Evolutionary conservation across 1,140 invertebrate genomes (phyloP), one percentile per base, ranked within the genome.

Genomic region (Lasaia peninsularis): DNA sequence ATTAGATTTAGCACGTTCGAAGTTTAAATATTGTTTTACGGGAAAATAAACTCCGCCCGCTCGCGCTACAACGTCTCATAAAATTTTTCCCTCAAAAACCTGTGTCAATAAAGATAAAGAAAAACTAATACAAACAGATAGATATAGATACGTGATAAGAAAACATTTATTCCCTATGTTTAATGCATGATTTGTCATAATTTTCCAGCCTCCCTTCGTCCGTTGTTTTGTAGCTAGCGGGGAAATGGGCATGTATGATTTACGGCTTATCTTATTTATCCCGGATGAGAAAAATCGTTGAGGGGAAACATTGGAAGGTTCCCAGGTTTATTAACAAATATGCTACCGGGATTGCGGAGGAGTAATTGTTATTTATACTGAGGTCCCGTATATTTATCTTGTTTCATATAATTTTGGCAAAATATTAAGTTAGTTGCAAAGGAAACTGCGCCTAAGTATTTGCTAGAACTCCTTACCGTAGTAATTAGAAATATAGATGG

Each of bases 171-270:
- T 88, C 83, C 77, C 83, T 75, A 86, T 88, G 85, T 88, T 88
- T 88, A 88, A 88, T 88, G 83, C 85, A 88, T 88, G 85, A 86
- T 88, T 88, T 88, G 83, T 88, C 83, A 84, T 86, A 88, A 86
- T 88, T 88, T 79, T 69, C 78, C 79, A 70, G 70, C 78, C 79
- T 78, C 79, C 80, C 79, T 72, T 56, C 60, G 63, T 69, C 69
- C 74, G 77, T 88, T 88, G 83, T 86, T 85, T 86, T 80, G 82
- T 86, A 73, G 68, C 76, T 67, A 49, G 67, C 71, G 73, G 73
- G 71, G 77, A 81, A 82, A 88, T 83, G 73, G 78, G 74, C 81
- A 73, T 67, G 63, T 71, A 82, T 85, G 81, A 88, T 86, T 84
- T 86, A 88, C 81, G 56, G 67, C 67, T 70, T 75, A 75, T 88